Conservation (phyloP, 1,140 invertebrate genomes). For the Helicoverpa armigera region DNA sequence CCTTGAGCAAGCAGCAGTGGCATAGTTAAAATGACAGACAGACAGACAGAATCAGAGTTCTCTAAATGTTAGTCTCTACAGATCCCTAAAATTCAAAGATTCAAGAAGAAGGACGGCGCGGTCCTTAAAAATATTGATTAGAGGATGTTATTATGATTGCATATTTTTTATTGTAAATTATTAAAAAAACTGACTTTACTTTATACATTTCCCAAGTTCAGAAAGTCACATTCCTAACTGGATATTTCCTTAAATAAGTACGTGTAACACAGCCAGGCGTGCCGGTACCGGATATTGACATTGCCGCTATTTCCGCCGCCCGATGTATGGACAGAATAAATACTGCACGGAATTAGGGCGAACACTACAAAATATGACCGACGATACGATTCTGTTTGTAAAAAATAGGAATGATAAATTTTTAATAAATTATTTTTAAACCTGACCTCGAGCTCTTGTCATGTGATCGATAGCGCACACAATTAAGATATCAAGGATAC, state of each 20-base stretch:
- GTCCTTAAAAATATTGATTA: no score
- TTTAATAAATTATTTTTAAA: neutral
- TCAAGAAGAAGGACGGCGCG: no score
- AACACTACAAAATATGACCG: conserved; percentile 1
- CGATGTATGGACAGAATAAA: conserved; percentile 30
- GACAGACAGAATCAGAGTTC: no score
- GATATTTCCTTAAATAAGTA: conserved; percentile 1
- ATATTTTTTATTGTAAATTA: no score
- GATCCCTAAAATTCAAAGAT: no score
- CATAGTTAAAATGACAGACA: no score
- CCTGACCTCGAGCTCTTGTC: neutral
- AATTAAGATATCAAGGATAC: no score
- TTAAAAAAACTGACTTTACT: neutral
- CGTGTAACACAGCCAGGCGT: conserved; percentile 3
- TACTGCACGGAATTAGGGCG: conserved; percentile 34
- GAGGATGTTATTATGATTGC: no score
- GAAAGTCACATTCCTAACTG: conserved; percentile 7
- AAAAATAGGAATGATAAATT: no score
- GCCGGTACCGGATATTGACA: conserved; percentile 40
- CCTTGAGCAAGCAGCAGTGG: no score
- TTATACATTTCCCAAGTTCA: neutral
- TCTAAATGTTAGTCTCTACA: no score
- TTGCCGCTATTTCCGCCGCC: conserved; percentile 44
- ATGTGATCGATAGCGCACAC: no score
- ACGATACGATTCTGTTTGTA: conserved; percentile 1